Evolutionary conservation across 2,797 vertebrate species (phyloP), one percentile per base, ranked within the genome.

Genomic region (Psittacula derbiana): DNA sequence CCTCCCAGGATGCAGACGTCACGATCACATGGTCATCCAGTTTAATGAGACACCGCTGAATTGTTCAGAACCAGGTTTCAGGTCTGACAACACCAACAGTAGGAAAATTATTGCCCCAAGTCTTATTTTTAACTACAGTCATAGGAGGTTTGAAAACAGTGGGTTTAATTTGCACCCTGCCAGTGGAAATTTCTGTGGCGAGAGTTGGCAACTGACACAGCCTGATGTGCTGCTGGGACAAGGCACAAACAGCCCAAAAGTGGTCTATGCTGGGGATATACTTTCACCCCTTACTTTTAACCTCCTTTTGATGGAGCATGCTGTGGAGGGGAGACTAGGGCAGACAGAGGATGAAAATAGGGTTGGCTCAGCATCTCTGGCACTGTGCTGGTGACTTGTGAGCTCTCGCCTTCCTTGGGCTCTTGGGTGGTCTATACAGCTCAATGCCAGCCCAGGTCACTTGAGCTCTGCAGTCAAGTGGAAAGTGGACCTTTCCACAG

Each of bases 381-480:
- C 11, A 18, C 30, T 0, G 1, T 0, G 2, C 16, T 46, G 38
- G 40, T 41, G 27, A 21, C 4, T 43, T 14, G n/a, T 2, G 4
- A 58, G 46, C 65, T 78, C 40, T 33, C 28, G 43, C 36, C 24
- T 78, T 46, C 28, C 65, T 55, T 4, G 4, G 53, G 49, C 4
- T 75, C 25, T 53, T 1, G 3, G 18, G 27, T 66, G 33, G 4
- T 58, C 55, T 73, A 18, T 58, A n/a, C 30, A 53, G 44, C 28
- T 65, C 0, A 0, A 52, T 1, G 5, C 23, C 31, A 64, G 40
- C 73, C 38, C 2, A 1, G 47, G 28, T 36, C 0, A 0, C 44
- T 57, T 78, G 25, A 74, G 47, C 15, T 88, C 76, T 61, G 44
- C 78, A 74, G 57, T 36, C 24, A 52, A 44, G 33, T 31, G 28